A percentile compares a stretch with the other conserved stretches of the same genome.
Evolutionary conservation across 2,797 vertebrate genomes (phyloP).

Genomic region (Microctenopoma lineatum): DNA sequence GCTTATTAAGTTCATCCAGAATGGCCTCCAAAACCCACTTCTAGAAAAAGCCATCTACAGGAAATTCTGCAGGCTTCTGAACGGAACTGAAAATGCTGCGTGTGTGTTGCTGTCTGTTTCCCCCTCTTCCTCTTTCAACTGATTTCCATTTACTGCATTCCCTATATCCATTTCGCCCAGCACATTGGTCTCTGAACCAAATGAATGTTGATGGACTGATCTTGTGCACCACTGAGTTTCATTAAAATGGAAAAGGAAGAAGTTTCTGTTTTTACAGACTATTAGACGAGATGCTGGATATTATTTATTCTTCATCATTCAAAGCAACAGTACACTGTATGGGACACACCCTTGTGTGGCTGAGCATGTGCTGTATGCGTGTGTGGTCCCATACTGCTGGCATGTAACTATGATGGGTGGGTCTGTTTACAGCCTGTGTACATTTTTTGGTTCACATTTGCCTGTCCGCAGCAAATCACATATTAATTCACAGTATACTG

Average conservation of each 20-base stretch:
- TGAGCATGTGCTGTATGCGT: conserved; percentile 39
- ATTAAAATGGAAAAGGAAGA: conserved; percentile 15
- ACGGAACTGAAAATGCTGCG: conserved; percentile 50
- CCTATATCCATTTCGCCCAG: conserved; percentile 38
- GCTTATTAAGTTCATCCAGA: conserved; percentile 18
- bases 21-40: conserved; percentile 9
- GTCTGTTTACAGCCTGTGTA: conserved; percentile 38
- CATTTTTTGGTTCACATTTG: conserved; percentile 23
- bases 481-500: conserved; percentile 27
- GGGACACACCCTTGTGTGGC: conserved; percentile 71
- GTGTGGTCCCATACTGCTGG: conserved; percentile 59
- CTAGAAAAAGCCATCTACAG: conserved; percentile 13
- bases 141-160: conserved; percentile 37
- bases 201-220: conserved; percentile 32
- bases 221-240: conserved; percentile 19
- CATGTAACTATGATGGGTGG: conserved; percentile 60
- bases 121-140: conserved; percentile 34
- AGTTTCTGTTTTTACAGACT: conserved; percentile 44
- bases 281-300: conserved; percentile 48
- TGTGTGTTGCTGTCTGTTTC: conserved; percentile 26
- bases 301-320: conserved; percentile 46
- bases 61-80: conserved; percentile 51
- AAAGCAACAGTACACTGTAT: conserved; percentile 48
- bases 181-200: conserved; percentile 36
- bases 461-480: conserved; percentile 41